phyloP scores from a whole-genome alignment of 2,113 vertebrate genomes.

The Pogona vitticeps region DNA sequence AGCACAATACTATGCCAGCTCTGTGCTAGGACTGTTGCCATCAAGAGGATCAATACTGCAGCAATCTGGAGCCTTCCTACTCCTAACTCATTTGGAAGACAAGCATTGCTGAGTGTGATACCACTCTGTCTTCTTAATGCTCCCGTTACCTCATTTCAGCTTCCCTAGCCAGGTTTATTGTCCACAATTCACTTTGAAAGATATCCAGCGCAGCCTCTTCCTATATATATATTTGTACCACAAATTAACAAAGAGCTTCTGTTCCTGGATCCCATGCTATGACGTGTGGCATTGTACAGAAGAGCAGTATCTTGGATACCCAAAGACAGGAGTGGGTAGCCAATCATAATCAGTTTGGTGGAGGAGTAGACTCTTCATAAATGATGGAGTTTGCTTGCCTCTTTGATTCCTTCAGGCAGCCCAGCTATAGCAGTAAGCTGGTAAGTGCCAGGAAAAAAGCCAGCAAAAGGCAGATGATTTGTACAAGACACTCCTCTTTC shows the following conservation, averaged over 20 bases:
- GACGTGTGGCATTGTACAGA: neutral
- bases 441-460: neutral
- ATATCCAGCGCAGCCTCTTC: neutral
- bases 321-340: neutral
- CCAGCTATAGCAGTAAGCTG: neutral
- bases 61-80: neutral
- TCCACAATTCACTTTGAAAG: neutral
- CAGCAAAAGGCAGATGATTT: neutral
- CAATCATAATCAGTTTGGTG: neutral
- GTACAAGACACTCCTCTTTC: neutral
- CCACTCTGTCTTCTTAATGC: too few species aligned
- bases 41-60: neutral
- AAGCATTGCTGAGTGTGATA: neutral
- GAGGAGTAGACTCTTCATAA: slow-evolving; percentile 23
- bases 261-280: neutral
- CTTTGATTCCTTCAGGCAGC: neutral
- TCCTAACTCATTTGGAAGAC: neutral
- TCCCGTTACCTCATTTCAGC: neutral
- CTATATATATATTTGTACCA: neutral
- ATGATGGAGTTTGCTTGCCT: neutral
- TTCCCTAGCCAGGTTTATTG: neutral
- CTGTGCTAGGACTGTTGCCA: neutral
- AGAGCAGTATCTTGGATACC: slow-evolving; percentile 24
- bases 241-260: neutral
- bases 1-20: too few species aligned